Evolutionary conservation across 2,888 invertebrate species (phyloP), one percentile per base, ranked within the genome.

Genomic region (Pocota personata): DNA sequence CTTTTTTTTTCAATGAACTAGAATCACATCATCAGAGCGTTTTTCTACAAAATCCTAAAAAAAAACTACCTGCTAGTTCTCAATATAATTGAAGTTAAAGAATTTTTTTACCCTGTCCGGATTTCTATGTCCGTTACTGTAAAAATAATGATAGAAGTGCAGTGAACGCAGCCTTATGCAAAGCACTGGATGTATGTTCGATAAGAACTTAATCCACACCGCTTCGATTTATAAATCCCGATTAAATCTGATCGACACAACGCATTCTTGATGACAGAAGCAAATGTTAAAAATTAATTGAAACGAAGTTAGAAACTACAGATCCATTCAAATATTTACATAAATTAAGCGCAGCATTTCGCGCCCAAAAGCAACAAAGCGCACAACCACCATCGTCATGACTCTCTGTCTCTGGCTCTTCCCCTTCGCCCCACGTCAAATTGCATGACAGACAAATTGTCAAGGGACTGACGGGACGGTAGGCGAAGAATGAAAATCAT

Each of bases 341-440:
- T 66, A 66, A 76, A 76, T 76, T 66, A 57, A 66, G 57, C 57
- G 55, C 46, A 57, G 55, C 46, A 57, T 48, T 76, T 76, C 66
- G 48, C 76, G 76, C 66, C 55, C 66, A 48, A 76, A 57, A 75
- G 75, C 75, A 64, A 64, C 55, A 64, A 76, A 57, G 75, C 57
- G 75, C 43, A n/a, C 66, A 24, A 16, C 32, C n/a, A 21, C 40
- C 52, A 55, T 3, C 52, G 8, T 16, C 35, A n/a, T 60, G n/a
- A 14, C 12, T 62, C 62, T 6, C 21, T 6, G 3, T 16, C n/a
- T 30, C 55, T 8, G n/a, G 21, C 19, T 32, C 14, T 27, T 32
- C 37, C 8, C 21, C 52, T 14, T 14, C 24, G 27, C 32, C 7
- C 21, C 32, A 55, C 16, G 35, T 16, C 37, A 27, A 55, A 66